These are phyloP conservation scores for Oreochromis aureus DNA, from an alignment of 2,113 vertebrate genomes.

Conservation along the genomic window DNA sequence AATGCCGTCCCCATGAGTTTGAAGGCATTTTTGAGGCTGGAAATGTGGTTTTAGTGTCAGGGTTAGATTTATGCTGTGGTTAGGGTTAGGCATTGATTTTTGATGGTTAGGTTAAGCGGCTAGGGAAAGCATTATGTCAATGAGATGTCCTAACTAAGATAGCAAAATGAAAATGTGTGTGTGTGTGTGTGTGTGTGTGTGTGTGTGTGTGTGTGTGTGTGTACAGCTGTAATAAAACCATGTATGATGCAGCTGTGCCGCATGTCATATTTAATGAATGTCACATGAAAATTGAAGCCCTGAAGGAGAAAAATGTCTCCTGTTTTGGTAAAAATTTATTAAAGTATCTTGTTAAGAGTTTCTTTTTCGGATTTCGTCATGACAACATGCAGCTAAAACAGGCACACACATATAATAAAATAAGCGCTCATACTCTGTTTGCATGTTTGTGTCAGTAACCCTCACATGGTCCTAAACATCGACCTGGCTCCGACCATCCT, in stretches of 20 bases:
- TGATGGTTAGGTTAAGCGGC: neutral
- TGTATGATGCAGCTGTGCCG: neutral
- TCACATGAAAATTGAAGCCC: neutral
- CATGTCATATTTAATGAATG: neutral
- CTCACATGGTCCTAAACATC: constrained; percentile 94
- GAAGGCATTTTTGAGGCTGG: neutral
- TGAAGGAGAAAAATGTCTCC: too few relatives aligned
- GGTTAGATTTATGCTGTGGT: neutral
- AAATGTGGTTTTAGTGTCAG: neutral
- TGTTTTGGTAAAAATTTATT: neutral
- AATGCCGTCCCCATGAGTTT: neutral
- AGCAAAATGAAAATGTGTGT: accelerated
- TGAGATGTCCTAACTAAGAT: neutral
- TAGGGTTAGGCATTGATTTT: neutral
- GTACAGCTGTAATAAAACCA: neutral
- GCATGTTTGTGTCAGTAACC: constrained; percentile 74
- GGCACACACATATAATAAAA: accelerated
- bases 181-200: too few relatives aligned
- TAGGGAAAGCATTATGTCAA: neutral
- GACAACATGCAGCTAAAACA: neutral
- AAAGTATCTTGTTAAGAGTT: neutral
- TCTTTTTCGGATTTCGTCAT: neutral
- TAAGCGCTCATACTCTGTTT: neutral
- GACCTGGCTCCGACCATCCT: constrained; percentile 95
- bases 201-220: neutral